phyloP scores from a whole-genome alignment of 2,113 vertebrate genomes.

The Podiceps cristatus region DNA sequence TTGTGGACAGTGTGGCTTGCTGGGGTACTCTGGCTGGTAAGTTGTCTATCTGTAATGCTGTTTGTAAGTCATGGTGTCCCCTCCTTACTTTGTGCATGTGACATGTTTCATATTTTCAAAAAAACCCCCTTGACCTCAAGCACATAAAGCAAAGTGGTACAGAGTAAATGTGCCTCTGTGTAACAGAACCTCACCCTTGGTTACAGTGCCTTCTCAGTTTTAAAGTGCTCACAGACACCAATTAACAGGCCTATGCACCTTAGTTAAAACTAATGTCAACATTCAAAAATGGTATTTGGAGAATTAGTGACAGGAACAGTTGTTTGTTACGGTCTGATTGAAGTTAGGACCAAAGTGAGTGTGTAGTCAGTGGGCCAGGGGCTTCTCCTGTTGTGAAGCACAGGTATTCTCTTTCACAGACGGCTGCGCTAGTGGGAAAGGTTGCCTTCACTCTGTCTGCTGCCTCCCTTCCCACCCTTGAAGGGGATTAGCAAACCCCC shows the following conservation, averaged over 20 bases:
- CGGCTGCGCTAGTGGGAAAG: background rate
- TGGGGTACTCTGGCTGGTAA: constrained; percentile 98
- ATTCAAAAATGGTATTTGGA: background rate
- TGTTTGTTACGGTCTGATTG: background rate
- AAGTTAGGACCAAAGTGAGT: background rate
- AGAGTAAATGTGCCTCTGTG: background rate
- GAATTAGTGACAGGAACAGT: background rate
- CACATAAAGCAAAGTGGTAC: background rate
- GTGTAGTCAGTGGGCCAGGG: background rate
- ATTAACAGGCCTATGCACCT: background rate
- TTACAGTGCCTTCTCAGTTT: background rate
- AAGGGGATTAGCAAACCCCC: background rate
- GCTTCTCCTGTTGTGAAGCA: background rate
- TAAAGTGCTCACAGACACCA: background rate
- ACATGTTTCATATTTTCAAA: background rate
- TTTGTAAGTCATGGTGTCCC: background rate
- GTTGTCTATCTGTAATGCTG: constrained; percentile 28
- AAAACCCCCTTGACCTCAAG: background rate
- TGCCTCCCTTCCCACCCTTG: background rate
- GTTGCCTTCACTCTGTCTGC: background rate
- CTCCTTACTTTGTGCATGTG: background rate
- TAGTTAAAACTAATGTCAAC: background rate
- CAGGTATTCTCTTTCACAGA: background rate
- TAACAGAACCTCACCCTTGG: background rate
- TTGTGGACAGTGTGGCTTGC: constrained; percentile 93